These are phyloP conservation scores for Sciurus carolinensis DNA, from an alignment of 2,797 vertebrate genomes.

Conservation along the genomic window DNA sequence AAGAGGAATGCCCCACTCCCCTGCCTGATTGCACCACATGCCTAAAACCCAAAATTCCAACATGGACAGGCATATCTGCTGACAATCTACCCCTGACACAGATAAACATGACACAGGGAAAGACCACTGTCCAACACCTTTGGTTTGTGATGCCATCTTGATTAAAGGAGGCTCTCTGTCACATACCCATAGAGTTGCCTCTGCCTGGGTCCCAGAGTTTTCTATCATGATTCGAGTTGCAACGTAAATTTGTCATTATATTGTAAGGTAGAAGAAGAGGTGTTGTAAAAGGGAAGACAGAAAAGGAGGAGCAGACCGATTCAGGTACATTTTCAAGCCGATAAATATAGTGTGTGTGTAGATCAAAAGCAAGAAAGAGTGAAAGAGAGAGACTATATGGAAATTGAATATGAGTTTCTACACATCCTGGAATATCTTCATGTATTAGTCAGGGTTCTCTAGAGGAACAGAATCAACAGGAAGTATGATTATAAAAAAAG, in stretches of 20 bases:
- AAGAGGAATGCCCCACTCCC: background rate
- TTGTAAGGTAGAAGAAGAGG: background rate
- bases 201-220: background rate
- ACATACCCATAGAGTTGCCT: background rate
- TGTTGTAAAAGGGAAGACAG: background rate
- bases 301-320: background rate
- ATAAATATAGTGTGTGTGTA: background rate
- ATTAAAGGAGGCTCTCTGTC: background rate
- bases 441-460: too few relatives aligned
- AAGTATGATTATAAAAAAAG: too few relatives aligned
- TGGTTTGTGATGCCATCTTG: background rate
- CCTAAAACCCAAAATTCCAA: background rate
- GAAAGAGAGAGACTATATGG: background rate
- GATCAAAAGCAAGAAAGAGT: background rate
- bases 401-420: constrained; percentile 13
- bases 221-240: background rate
- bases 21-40: background rate
- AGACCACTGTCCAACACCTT: background rate
- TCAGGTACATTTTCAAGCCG: background rate
- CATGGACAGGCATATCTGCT: background rate
- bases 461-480: too few relatives aligned
- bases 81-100: background rate
- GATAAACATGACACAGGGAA: background rate
- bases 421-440: constrained; percentile 2
- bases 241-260: background rate